Conservation (phyloP, 2,797 vertebrate species). For the Phataginus tetradactyla region DNA sequence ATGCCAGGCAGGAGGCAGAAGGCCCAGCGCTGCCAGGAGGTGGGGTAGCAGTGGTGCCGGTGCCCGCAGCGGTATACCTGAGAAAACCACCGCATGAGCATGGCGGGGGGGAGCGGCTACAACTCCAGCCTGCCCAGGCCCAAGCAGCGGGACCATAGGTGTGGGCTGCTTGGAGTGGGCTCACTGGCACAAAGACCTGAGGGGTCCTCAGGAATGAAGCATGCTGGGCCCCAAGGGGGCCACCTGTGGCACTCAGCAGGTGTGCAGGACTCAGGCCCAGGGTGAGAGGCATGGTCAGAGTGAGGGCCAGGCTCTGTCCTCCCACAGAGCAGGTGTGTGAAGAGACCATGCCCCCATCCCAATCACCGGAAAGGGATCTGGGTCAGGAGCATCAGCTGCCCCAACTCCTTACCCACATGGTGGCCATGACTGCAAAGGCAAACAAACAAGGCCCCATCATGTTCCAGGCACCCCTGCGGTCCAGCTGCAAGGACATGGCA, state of each 20-base stretch:
- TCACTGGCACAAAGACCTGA: not conserved
- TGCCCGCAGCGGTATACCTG: conserved; percentile 91
- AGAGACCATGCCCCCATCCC: not conserved
- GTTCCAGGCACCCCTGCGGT: conserved; percentile 97
- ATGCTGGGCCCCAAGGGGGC: not conserved
- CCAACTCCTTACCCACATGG: conserved; percentile 87
- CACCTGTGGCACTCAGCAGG: not conserved
- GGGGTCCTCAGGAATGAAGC: not conserved
- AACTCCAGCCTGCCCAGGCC: not conserved
- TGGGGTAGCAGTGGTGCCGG: conserved; percentile 93
- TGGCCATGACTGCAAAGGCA: conserved; percentile 86
- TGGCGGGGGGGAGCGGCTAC: not conserved
- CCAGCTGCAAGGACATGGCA: conserved; percentile 97
- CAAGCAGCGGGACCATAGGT: not conserved
- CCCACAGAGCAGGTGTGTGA: not conserved
- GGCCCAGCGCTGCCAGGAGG: conserved; percentile 95
- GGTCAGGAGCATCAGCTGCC: not conserved
- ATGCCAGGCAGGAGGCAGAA: conserved; percentile 94
- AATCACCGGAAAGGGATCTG: not conserved
- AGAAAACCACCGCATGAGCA: rapidly evolving
- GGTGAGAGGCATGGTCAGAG: not conserved
- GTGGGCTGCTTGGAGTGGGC: not conserved
- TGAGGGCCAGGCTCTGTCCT: not conserved
- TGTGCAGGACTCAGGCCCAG: not conserved
- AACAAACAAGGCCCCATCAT: conserved; percentile 94